phyloP scores from a whole-genome alignment of 1,140 invertebrate genomes.

The Meloidogyne hapla region DNA sequence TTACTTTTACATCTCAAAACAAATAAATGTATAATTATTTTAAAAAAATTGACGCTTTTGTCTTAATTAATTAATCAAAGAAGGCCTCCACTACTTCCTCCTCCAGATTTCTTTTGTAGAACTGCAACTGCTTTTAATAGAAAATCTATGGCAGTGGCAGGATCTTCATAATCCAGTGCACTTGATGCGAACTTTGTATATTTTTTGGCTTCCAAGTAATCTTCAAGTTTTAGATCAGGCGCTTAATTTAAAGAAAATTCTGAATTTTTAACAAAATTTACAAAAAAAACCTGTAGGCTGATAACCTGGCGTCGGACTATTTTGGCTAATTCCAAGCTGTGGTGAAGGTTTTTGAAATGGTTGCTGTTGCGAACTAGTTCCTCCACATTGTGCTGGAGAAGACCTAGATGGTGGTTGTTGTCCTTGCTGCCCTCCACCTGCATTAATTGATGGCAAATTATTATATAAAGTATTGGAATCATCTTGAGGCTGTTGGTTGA shows the following conservation, averaged over 20 bases:
- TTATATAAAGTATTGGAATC: neutral
- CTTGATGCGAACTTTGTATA: slow-evolving; percentile 51
- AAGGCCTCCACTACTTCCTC: neutral
- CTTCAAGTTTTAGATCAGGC: slow-evolving; percentile 35
- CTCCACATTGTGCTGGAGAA: neutral
- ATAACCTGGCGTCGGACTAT: neutral
- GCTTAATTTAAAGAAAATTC: slow-evolving; percentile 20
- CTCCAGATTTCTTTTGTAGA: slow-evolving; percentile 36
- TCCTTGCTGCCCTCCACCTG: neutral
- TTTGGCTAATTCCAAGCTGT: neutral
- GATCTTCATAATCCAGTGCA: slow-evolving; percentile 59
- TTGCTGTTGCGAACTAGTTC: neutral
- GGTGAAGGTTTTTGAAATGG: neutral
- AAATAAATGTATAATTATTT: neutral
- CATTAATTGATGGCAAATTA: neutral
- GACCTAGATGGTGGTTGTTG: neutral
- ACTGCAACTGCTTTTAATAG: slow-evolving; percentile 47
- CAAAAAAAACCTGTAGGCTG: slow-evolving; percentile 9
- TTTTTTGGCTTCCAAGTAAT: slow-evolving; percentile 55
- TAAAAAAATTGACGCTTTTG: neutral
- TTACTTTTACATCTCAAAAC: neutral
- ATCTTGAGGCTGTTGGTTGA: neutral
- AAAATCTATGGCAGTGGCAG: slow-evolving; percentile 54
- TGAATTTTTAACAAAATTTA: neutral
- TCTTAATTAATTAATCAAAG: neutral